Percentiles rank a stretch among this genome's conserved stretches.
Conservation (phyloP, 2,888 invertebrate species). For the Agrochola macilenta region DNA sequence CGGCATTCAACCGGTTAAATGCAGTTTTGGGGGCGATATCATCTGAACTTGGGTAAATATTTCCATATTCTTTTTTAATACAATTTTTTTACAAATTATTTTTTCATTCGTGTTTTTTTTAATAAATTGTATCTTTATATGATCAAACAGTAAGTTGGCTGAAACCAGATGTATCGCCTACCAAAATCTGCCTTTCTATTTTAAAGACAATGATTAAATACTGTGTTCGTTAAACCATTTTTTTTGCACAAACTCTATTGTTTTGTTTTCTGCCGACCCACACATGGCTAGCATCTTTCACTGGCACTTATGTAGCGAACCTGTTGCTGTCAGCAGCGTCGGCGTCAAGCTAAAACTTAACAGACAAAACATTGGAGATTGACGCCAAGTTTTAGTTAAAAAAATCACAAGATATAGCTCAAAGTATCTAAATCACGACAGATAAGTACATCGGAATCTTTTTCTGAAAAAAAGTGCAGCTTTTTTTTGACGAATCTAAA, state of each 20-base stretch:
- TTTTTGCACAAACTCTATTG: conserved; percentile 25
- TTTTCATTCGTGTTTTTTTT: neutral
- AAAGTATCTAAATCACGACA: neutral
- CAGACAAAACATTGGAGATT: conserved; percentile 10
- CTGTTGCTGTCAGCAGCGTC: conserved; percentile 44
- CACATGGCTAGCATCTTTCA: conserved; percentile 46
- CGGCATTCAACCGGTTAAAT: neutral
- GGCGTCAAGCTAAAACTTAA: conserved; percentile 5
- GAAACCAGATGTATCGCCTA: no score
- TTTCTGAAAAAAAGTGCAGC: neutral
- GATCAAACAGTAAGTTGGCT: no score
- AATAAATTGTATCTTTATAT: neutral
- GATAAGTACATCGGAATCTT: neutral
- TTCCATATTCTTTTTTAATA: neutral
- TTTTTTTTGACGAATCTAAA: neutral
- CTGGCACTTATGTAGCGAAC: conserved; percentile 27
- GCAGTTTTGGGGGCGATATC: neutral
- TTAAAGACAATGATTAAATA: conserved; percentile 1
- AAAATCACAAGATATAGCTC: neutral
- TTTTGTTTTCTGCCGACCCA: conserved; percentile 13
- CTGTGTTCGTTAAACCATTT: neutral
- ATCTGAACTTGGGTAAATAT: conserved; percentile 11
- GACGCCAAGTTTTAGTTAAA: neutral
- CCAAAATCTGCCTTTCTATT: neutral
- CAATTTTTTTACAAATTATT: no score